phyloP scores from a whole-genome alignment of 2,888 invertebrate species.

The Pristionchus japonicus region DNA sequence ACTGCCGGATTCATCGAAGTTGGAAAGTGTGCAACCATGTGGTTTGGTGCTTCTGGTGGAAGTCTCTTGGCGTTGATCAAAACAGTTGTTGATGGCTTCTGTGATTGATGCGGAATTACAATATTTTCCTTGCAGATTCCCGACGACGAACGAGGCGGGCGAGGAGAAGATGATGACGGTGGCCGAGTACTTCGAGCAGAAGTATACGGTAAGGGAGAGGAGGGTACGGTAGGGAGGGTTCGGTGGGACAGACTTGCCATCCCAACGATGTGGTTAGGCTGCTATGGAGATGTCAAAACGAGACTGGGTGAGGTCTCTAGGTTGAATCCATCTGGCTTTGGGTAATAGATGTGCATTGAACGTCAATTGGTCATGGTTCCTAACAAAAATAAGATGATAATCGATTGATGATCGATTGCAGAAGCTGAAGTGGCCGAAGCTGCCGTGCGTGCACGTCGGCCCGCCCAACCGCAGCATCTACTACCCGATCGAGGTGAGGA shows the following conservation, averaged over 20 bases:
- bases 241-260: background rate
- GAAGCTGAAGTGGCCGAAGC: slow-evolving; percentile 64
- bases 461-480: slow-evolving; percentile 69
- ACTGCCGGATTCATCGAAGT: too few species aligned
- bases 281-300: background rate
- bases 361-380: too few species aligned
- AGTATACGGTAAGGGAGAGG: slow-evolving; percentile 53
- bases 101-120: background rate
- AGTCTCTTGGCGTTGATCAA: too few species aligned
- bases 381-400: too few species aligned
- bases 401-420: too few species aligned
- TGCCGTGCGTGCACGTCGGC: slow-evolving; percentile 72
- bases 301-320: background rate
- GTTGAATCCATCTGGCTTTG: too few species aligned
- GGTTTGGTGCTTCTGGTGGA: too few species aligned
- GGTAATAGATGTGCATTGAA: too few species aligned
- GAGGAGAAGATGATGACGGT: slow-evolving; percentile 62
- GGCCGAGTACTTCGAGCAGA: slow-evolving; percentile 68
- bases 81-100: too few species aligned
- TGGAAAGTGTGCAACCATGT: too few species aligned
- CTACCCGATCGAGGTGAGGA: slow-evolving; percentile 67
- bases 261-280: background rate
- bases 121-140: slow-evolving; percentile 55
- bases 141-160: slow-evolving; percentile 58
- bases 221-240: background rate